Conservation (phyloP, 2,797 vertebrate genomes). For the Sebastes trivittatus region DNA sequence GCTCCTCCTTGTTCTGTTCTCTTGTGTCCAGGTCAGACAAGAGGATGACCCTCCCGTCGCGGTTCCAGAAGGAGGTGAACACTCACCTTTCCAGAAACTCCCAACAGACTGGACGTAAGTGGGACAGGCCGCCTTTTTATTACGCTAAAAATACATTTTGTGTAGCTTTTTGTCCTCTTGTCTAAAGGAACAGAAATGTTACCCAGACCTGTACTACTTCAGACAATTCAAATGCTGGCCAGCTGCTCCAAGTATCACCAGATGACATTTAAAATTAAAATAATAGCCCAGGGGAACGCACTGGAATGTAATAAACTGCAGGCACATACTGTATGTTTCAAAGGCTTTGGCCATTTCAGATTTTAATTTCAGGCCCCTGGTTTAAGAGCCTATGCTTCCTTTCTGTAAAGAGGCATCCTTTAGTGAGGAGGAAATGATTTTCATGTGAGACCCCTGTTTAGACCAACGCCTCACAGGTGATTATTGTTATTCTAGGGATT, state of each 20-base stretch:
- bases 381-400: slow-evolving; percentile 6
- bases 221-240: background rate
- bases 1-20: slow-evolving; percentile 11
- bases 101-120: slow-evolving; percentile 83
- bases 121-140: slow-evolving; percentile 6
- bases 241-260: background rate
- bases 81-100: slow-evolving; percentile 85
- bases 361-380: background rate
- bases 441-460: background rate
- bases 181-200: background rate
- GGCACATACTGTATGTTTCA: background rate
- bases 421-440: background rate
- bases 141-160: slow-evolving; percentile 20
- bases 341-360: background rate
- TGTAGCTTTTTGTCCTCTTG: background rate
- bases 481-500: background rate
- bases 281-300: background rate
- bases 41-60: slow-evolving; percentile 83
- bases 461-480: background rate
- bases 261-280: background rate
- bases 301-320: slow-evolving; percentile 19
- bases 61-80: slow-evolving; percentile 91
- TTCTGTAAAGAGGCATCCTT: background rate
- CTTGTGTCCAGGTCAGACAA: slow-evolving; percentile 74
- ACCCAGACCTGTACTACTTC: background rate